Base-by-base conservation (phyloP, 2,113 vertebrate species). In the Galeopterus variegatus region DNA sequence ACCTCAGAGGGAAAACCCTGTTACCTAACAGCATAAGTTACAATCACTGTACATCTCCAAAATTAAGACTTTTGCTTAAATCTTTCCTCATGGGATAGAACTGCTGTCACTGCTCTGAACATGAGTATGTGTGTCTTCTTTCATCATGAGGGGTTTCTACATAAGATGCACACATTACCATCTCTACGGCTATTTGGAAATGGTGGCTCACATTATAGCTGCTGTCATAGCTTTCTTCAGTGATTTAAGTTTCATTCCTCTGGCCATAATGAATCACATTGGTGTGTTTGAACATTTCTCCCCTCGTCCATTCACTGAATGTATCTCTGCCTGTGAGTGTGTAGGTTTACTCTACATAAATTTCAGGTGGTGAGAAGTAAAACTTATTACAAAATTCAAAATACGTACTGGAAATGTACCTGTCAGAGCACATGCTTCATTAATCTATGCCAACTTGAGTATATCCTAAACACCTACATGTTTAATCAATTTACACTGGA, bases 381-480 rank as follows among this genome's bases (percentile, higher is more conserved):
- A 95, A 92, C 95, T 85, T 45, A 77, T 75, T 33, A 64, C 50
- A 82, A 77, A 94, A 88, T 41, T 72, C 45, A 95, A 94, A 88
- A 48, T 17, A 50, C 1, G 69, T 8, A 33, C 60, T 41, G 36
- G 36, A 81, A 87, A 87, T 15, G 2, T 9, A 86, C 26, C 75
- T 52, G 21, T 50, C 67, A 69, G 33, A 28, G 0, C 33, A 17
- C 19, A 7, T 0, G 26, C 26, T 95, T 90, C 48, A 33, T 64
- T 65, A 26, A 23, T 2, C 28, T 41, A 62, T 50, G 60, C 15
- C 60, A 54, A 23, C 15, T 12, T 52, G 67, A 90, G 31, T n/a
- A 65, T 6, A 67, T 65, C n/a, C 67, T 93, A 64, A 86, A 67
- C 5, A 18, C 24, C 8, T 50, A n/a, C 4, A 3, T 13, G 21